A percentile compares a stretch with the other conserved stretches of the same genome.
phyloP scores from a whole-genome alignment of 2,888 invertebrate genomes.

The Leptopilina syphax region DNA sequence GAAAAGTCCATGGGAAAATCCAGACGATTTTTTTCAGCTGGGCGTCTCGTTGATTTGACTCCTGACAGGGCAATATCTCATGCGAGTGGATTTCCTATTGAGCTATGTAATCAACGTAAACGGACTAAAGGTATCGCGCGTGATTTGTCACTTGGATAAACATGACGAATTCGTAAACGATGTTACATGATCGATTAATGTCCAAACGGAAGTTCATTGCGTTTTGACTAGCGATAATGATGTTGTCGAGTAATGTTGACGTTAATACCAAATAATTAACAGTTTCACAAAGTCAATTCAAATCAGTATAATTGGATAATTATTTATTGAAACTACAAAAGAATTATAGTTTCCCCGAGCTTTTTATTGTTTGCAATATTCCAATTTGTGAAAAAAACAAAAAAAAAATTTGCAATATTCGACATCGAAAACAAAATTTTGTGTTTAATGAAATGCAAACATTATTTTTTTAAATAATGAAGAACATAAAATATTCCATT shows the following conservation, averaged over 20 bases:
- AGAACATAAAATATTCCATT: no score
- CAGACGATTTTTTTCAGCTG: no score
- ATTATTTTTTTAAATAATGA: no score
- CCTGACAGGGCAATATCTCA: not conserved
- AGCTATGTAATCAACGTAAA: slow-evolving; percentile 28
- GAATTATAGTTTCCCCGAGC: not conserved
- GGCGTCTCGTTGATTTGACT: not conserved
- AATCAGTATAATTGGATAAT: slow-evolving; percentile 3
- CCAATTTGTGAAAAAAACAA: no score
- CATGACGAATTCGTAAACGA: slow-evolving; percentile 30
- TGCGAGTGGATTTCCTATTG: slow-evolving; percentile 6
- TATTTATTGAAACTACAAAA: not conserved
- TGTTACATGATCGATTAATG: slow-evolving; percentile 46
- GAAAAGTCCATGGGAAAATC: no score
- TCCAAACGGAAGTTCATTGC: slow-evolving; percentile 41
- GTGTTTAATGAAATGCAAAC: no score
- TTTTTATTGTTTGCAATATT: not conserved
- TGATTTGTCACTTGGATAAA: slow-evolving; percentile 47
- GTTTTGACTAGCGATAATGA: slow-evolving; percentile 47
- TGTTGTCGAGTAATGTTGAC: slow-evolving; percentile 11
- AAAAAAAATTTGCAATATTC: no score
- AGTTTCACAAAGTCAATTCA: slow-evolving; percentile 1
- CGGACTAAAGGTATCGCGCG: slow-evolving; percentile 43
- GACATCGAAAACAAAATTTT: no score
- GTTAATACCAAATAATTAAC: slow-evolving; percentile 9